These are phyloP conservation scores for Ormyrus nitidulus DNA, from an alignment of 2,888 invertebrate species.

Conservation along the genomic window DNA sequence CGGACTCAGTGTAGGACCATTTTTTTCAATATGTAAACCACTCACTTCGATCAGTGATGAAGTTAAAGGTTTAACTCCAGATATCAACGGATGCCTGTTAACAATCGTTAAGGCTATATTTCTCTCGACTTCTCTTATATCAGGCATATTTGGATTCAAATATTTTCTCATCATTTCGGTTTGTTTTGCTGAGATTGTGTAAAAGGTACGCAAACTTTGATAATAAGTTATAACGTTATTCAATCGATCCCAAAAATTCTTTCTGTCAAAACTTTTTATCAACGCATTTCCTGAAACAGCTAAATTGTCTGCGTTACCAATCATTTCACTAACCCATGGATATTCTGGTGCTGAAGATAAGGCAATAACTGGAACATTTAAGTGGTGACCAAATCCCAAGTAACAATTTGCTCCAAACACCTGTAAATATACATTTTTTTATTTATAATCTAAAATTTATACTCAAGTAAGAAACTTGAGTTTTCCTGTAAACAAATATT, in stretches of 20 bases:
- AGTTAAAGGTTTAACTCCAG: constrained; percentile 74
- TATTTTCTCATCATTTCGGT: constrained; percentile 59
- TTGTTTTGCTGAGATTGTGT: constrained; percentile 47
- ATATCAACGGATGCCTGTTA: constrained; percentile 77
- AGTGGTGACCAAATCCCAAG: constrained; percentile 61
- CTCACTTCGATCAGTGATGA: constrained; percentile 77
- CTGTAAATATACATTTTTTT: constrained; percentile 31
- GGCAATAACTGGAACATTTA: constrained; percentile 61
- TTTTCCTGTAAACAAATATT: too few species aligned
- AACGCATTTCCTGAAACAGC: constrained; percentile 53
- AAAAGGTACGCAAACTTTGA: constrained; percentile 10
- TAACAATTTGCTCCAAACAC: constrained; percentile 62
- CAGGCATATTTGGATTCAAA: constrained; percentile 67
- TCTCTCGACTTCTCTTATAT: constrained; percentile 73
- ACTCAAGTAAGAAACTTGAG: too few species aligned
- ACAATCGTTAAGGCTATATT: constrained; percentile 76
- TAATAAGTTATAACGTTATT: constrained; percentile 51
- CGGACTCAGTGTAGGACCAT: constrained; percentile 56
- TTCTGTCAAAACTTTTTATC: neutral
- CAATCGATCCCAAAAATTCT: constrained; percentile 60
- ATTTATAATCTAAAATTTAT: too few species aligned
- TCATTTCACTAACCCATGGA: constrained; percentile 57
- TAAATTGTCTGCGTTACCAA: constrained; percentile 60
- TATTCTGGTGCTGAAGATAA: constrained; percentile 52
- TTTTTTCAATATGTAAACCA: constrained; percentile 77